phyloP scores from a whole-genome alignment of 30 jellyfish, hydroid and myxozoan genomes.

The Sanderia malayensis region DNA sequence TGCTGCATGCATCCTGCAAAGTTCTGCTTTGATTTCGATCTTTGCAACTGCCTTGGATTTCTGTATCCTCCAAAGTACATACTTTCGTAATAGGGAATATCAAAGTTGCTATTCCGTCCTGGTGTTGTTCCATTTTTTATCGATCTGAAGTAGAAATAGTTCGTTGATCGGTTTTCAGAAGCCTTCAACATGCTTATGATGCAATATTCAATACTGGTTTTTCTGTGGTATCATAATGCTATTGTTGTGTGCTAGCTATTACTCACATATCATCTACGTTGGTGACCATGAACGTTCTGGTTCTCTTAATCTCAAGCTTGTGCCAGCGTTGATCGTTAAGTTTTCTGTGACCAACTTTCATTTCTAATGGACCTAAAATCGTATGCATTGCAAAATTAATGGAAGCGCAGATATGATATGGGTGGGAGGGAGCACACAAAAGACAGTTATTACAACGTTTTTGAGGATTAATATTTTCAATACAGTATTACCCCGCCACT shows the following conservation, averaged over 20 bases:
- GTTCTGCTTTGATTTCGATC: slow-evolving; percentile 55
- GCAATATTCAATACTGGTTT: no score
- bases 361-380: slow-evolving; percentile 30
- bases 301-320: slow-evolving; percentile 49
- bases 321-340: slow-evolving; percentile 79
- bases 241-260: no score
- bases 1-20: slow-evolving; percentile 84
- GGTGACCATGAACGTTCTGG: slow-evolving; percentile 40
- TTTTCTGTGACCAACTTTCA: slow-evolving; percentile 15
- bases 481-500: no score
- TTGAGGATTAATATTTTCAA: no score
- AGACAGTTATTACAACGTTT: no score
- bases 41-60: slow-evolving; percentile 27
- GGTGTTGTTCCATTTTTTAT: slow-evolving; percentile 61
- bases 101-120: slow-evolving; percentile 75
- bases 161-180: no score
- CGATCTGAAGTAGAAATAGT: slow-evolving; percentile 23
- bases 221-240: no score
- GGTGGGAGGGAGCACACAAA: no score
- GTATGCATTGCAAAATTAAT: no score
- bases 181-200: no score
- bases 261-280: slow-evolving; percentile 71
- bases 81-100: slow-evolving; percentile 41
- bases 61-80: slow-evolving; percentile 79
- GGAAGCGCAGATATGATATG: no score